Evolutionary conservation across 2,113 vertebrate genomes (phyloP).

Genomic region (Ancistrus triradiatus): DNA sequence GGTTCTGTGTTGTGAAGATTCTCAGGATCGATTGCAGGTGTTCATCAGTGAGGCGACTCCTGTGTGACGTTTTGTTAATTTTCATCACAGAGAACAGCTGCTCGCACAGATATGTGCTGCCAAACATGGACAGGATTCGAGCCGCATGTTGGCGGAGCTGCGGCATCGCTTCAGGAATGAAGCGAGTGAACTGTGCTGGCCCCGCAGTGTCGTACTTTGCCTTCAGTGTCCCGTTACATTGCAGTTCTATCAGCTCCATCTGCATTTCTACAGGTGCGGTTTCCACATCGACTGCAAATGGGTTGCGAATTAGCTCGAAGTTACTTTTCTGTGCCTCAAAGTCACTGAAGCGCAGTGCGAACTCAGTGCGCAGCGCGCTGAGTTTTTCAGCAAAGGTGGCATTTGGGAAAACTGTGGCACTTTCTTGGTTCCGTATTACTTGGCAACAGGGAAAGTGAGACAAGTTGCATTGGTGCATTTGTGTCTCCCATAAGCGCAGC

Average conservation of each 20-base stretch:
- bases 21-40: constrained; percentile 30
- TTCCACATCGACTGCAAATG: background rate
- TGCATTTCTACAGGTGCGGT: background rate
- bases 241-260: background rate
- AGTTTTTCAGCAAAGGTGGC: background rate
- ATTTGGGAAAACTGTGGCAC: background rate
- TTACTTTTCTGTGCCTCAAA: background rate
- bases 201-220: background rate
- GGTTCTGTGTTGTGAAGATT: constrained; percentile 27
- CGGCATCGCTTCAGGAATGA: constrained; percentile 8
- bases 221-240: background rate
- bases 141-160: constrained; percentile 7
- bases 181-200: background rate
- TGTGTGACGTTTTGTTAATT: constrained; percentile 31
- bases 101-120: constrained; percentile 25
- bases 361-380: background rate
- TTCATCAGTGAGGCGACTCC: constrained; percentile 25
- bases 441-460: constrained; percentile 30
- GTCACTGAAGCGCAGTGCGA: background rate
- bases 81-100: constrained; percentile 40
- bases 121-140: constrained; percentile 21
- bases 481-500: constrained; percentile 26
- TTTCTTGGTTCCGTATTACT: background rate
- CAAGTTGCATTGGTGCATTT: constrained; percentile 23
- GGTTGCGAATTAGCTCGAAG: background rate